These are phyloP conservation scores for Cataglyphis cursor DNA, from an alignment of 2,888 invertebrate genomes.

Conservation along the genomic window DNA sequence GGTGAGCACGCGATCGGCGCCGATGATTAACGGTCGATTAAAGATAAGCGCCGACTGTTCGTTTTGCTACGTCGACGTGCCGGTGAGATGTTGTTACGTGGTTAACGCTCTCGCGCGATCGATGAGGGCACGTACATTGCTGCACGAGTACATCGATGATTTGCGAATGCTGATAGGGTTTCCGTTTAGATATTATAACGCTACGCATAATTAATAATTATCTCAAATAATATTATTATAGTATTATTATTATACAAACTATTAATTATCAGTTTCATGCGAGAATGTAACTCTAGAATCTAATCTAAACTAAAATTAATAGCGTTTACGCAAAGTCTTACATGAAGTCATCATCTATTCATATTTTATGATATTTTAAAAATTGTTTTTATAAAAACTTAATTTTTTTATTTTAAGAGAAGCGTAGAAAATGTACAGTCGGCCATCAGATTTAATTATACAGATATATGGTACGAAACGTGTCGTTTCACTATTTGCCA, in stretches of 20 bases:
- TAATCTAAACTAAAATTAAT: not conserved
- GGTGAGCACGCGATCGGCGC: slow-evolving; percentile 62
- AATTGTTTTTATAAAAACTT: not conserved
- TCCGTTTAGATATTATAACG: not conserved
- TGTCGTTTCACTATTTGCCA: not conserved
- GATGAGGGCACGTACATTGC: slow-evolving; percentile 20
- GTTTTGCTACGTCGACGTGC: slow-evolving; percentile 55
- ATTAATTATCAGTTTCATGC: slow-evolving; percentile 4
- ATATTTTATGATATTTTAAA: not conserved
- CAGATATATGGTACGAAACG: not conserved
- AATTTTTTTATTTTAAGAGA: not conserved
- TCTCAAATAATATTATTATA: not conserved
- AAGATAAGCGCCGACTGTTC: slow-evolving; percentile 63
- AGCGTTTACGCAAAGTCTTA: not conserved
- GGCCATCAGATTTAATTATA: slow-evolving; percentile 1
- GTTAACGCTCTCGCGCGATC: slow-evolving; percentile 52
- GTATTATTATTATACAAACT: not conserved
- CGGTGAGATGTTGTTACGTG: slow-evolving; percentile 51
- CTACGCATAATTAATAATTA: not conserved
- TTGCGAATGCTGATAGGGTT: not conserved
- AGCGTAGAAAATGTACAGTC: not conserved
- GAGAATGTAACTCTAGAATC: not conserved
- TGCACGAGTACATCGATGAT: slow-evolving; percentile 5
- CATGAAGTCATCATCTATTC: not conserved
- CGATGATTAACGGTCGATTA: slow-evolving; percentile 62